Evolutionary conservation across 2,888 invertebrate species (phyloP), one percentile per base, ranked within the genome.

Genomic region (Diplazon laetatorius): DNA sequence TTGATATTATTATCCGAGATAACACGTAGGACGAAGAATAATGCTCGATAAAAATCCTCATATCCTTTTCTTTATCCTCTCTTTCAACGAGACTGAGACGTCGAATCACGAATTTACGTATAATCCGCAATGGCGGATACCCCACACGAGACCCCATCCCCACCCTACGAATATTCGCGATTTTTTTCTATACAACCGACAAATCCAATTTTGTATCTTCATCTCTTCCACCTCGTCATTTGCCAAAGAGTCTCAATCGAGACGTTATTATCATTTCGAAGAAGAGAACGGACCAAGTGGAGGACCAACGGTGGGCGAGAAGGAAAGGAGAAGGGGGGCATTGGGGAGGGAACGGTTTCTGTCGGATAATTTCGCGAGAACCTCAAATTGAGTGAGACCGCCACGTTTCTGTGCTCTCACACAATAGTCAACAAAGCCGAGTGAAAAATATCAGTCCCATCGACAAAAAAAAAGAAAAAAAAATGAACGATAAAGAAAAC

Each of bases 321-420:
- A 52, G 52, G 30, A 14, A 35, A 55, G 35, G 18, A n/a, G n/a
- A n/a, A n/a, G n/a, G n/a, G n/a, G n/a, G n/a, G n/a, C n/a, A n/a
- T n/a, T n/a, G 14, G 6, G 16, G 18, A 12, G 37, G n/a, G 4
- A 0, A 0, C 14, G 12, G 18, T 30, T 30, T 30, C 12, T 16
- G 16, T 55, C 18, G 37, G 20, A 39, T 59, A 35, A 39, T 55
- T 55, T 25, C 42, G 30, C 30, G 25, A 42, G 44, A 52, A 52
- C 30, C 68, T 52, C 35, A 42, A 74, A 74, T 74, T 74, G 74
- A 73, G 73, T 69, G 44, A 57, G 63, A 48, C 57, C 44, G 25
- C 44, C n/a, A 69, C 35, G 62, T 75, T 66, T 50, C 60, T 30
- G 30, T 44, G 30, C 60, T 39, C 18, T 20, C 70, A 22, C 42